These are phyloP conservation scores for Zonitis immaculata DNA, from an alignment of 2,888 invertebrate species.

Conservation along the genomic window DNA sequence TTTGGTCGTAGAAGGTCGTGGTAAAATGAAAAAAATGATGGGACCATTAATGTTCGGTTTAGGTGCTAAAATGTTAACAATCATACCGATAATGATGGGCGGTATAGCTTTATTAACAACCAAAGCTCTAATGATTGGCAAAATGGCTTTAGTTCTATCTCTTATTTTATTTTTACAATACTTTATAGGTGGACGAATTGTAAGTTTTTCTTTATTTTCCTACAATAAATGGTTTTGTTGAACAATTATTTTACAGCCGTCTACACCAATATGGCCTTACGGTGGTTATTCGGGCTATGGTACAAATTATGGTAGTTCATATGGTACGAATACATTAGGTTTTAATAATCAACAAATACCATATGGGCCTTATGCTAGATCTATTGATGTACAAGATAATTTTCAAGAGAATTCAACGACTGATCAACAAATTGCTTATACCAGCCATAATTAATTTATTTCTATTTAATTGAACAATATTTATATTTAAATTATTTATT, in stretches of 20 bases:
- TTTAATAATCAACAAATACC: constrained; percentile 30
- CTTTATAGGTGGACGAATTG: constrained; percentile 37
- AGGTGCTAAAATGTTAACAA: constrained; percentile 66
- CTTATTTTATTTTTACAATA: constrained; percentile 63
- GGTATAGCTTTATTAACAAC: constrained; percentile 67
- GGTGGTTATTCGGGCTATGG: constrained; percentile 26
- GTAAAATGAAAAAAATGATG: constrained; percentile 65
- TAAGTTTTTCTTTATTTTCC: constrained; percentile 6
- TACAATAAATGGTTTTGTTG: not conserved
- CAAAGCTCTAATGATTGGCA: constrained; percentile 74
- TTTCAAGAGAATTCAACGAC: constrained; percentile 43
- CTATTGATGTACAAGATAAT: constrained; percentile 46
- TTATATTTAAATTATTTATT: constrained; percentile 22
- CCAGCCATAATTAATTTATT: constrained; percentile 51
- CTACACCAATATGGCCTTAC: not conserved
- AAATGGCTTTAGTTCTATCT: constrained; percentile 71
- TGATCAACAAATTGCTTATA: constrained; percentile 68
- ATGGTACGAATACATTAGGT: constrained; percentile 33
- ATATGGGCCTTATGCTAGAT: constrained; percentile 52
- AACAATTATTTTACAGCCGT: constrained; percentile 1
- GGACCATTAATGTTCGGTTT: constrained; percentile 64
- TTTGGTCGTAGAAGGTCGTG: constrained; percentile 75
- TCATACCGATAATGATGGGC: constrained; percentile 66
- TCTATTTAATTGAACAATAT: constrained; percentile 3
- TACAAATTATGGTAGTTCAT: constrained; percentile 19